Conservation (phyloP, 2,113 vertebrate species). For the Paralichthys olivaceus region DNA sequence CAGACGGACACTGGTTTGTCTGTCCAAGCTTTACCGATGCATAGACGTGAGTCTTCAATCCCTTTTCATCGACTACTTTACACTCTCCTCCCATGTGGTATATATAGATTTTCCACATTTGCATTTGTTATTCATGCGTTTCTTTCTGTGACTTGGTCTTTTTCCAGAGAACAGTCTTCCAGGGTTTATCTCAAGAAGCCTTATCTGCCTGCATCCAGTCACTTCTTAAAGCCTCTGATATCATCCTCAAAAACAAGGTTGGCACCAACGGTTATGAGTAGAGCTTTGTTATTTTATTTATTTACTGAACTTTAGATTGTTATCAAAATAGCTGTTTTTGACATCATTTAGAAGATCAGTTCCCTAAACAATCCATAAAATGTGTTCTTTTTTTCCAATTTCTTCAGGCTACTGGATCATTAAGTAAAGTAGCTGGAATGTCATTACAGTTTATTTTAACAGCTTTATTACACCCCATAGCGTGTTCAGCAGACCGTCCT, state of each 20-base stretch:
- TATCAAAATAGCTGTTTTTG: conserved; percentile 30
- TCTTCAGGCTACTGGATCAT: conserved; percentile 30
- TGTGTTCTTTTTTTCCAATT: conserved; percentile 29
- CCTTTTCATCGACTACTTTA: not conserved
- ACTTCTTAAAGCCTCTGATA: conserved; percentile 92
- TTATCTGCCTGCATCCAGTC: conserved; percentile 97
- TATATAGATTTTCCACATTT: conserved; percentile 13
- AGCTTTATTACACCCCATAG: conserved; percentile 54
- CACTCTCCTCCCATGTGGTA: not conserved
- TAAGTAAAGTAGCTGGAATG: conserved; percentile 54
- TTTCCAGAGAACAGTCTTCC: conserved; percentile 94
- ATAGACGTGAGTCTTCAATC: conserved; percentile 89
- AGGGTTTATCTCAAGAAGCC: conserved; percentile 97
- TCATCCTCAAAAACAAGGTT: conserved; percentile 98
- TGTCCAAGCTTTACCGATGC: conserved; percentile 98
- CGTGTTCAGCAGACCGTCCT: conserved; percentile 53
- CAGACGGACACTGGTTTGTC: conserved; percentile 94
- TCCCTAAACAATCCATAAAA: not conserved
- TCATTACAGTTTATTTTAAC: conserved; percentile 65
- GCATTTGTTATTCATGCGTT: conserved; percentile 25
- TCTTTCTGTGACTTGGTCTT: conserved; percentile 47
- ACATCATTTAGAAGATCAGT: conserved; percentile 35
- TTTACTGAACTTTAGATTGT: conserved; percentile 15
- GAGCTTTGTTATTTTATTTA: not conserved
- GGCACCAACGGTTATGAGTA: conserved; percentile 54